A percentile compares a stretch with the other conserved stretches of the same genome.
phyloP scores from a whole-genome alignment of 1,140 invertebrate species.

The Gonatopus flavifemur region DNA sequence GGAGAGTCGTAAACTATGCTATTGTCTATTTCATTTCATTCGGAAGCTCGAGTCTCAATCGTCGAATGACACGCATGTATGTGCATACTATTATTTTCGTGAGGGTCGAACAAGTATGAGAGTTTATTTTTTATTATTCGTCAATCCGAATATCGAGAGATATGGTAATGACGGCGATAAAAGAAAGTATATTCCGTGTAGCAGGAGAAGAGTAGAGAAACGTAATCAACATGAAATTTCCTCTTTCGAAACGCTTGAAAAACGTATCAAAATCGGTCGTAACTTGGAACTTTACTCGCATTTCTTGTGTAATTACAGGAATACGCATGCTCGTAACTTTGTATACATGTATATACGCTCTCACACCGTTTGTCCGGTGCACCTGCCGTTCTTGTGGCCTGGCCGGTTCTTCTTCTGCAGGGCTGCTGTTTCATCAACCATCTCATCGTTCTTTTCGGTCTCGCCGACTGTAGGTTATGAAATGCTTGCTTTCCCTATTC shows the following conservation, averaged over 20 bases:
- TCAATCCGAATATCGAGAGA: constrained; percentile 1
- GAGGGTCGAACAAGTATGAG: no score
- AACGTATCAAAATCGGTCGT: constrained; percentile 34
- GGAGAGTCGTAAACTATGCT: no score
- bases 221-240: constrained; percentile 5
- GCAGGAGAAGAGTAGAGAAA: no score
- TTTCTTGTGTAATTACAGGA: constrained; percentile 44
- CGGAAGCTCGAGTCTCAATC: no score
- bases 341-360: no score
- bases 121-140: no score
- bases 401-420: constrained; percentile 23
- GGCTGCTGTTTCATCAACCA: constrained; percentile 24
- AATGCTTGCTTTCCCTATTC: constrained; percentile 18
- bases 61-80: no score
- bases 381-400: constrained; percentile 38
- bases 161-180: background rate
- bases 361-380: constrained; percentile 34
- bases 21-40: no score
- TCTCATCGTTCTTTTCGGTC: constrained; percentile 16
- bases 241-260: background rate
- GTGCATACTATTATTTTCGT: no score
- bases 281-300: constrained; percentile 19
- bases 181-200: constrained; percentile 11
- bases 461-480: no score
- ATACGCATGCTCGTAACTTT: constrained; percentile 37